A percentile compares a stretch with the other conserved stretches of the same genome.
Evolutionary conservation across 2,797 vertebrate genomes (phyloP).

Genomic region (Esox lucius): DNA sequence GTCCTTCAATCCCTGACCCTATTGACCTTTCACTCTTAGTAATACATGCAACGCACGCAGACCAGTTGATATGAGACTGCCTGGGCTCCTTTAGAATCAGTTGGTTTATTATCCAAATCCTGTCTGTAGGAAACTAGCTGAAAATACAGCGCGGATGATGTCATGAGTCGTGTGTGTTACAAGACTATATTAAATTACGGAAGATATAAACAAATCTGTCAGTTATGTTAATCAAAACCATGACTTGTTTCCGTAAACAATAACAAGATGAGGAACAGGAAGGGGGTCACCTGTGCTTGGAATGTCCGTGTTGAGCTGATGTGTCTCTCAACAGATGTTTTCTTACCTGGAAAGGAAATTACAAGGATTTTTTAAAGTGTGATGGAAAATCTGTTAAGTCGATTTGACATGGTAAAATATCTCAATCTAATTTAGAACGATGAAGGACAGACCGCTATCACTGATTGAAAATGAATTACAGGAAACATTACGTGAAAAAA

Average conservation of each 20-base stretch:
- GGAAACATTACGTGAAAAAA: not conserved
- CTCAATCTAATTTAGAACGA: not conserved
- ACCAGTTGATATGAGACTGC: too few relatives aligned
- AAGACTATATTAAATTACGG: constrained; percentile 53
- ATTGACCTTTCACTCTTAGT: not conserved
- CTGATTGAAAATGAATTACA: not conserved
- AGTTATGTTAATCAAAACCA: constrained; percentile 67
- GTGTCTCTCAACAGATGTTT: constrained; percentile 26
- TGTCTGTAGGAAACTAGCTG: constrained; percentile 6
- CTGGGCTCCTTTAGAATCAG: too few relatives aligned
- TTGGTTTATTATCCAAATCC: not conserved
- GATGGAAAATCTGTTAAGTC: constrained; percentile 5
- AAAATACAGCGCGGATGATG: constrained; percentile 61
- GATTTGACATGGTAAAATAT: not conserved
- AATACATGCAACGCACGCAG: not conserved
- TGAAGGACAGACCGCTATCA: not conserved
- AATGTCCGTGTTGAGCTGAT: not conserved
- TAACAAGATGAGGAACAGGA: constrained; percentile 59
- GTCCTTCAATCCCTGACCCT: not conserved
- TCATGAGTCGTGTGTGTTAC: constrained; percentile 64
- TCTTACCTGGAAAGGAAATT: constrained; percentile 25
- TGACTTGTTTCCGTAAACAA: constrained; percentile 53
- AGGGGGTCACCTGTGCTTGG: constrained; percentile 63
- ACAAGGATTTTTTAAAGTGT: constrained; percentile 2
- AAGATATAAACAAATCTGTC: constrained; percentile 71